These are phyloP conservation scores for Cepphus grylle DNA, from an alignment of 2,113 vertebrate species.

Conservation along the genomic window DNA sequence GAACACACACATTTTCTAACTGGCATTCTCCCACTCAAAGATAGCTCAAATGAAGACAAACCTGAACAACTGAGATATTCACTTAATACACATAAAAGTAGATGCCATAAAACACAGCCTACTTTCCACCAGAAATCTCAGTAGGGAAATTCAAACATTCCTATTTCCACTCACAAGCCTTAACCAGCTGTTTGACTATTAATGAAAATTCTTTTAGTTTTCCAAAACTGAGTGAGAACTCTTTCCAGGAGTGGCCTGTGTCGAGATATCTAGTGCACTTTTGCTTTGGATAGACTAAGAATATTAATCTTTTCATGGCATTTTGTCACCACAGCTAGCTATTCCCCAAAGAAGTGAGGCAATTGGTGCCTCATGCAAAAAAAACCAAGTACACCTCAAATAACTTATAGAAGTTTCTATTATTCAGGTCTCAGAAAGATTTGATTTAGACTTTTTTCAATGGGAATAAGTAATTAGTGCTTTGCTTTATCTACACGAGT, in stretches of 20 bases:
- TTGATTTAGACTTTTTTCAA: neutral
- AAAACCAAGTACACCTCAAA: neutral
- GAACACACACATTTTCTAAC: neutral
- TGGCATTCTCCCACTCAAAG: neutral
- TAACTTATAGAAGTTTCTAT: neutral
- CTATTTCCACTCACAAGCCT: slow-evolving; percentile 1
- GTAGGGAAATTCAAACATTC: neutral
- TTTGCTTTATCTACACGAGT: neutral
- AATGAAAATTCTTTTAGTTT: slow-evolving; percentile 14
- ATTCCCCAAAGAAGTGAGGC: neutral
- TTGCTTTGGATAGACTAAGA: neutral
- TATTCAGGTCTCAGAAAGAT: neutral
- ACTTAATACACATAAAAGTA: neutral
- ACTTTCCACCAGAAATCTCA: slow-evolving; percentile 17
- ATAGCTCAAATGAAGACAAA: neutral
- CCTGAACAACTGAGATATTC: neutral
- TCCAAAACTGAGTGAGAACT: neutral
- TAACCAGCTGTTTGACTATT: neutral
- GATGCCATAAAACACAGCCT: neutral
- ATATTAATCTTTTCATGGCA: neutral
- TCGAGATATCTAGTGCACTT: neutral
- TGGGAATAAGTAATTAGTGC: neutral
- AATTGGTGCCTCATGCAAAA: neutral
- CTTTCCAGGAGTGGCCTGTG: slow-evolving; percentile 27
- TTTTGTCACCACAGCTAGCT: slow-evolving; percentile 15